Evolutionary conservation across 2,113 vertebrate genomes (phyloP).

Genomic region (Pionites leucogaster): DNA sequence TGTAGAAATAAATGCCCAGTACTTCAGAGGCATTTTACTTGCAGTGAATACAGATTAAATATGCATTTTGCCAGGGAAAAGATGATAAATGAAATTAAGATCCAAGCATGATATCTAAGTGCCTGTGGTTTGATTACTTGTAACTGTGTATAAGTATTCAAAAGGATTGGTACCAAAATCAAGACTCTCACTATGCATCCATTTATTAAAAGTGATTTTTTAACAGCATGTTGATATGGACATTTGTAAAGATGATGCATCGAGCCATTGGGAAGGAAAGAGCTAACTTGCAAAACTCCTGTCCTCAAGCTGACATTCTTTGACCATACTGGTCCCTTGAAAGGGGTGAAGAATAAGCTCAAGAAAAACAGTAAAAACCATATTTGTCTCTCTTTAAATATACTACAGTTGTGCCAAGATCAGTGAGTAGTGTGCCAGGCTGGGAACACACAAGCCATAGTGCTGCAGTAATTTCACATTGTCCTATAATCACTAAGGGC

Average conservation of each 20-base stretch:
- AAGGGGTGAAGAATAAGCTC: not conserved
- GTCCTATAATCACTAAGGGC: not conserved
- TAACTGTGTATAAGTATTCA: not conserved
- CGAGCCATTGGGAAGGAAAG: not conserved
- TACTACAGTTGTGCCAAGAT: not conserved
- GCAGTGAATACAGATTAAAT: conserved; percentile 15
- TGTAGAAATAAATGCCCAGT: conserved; percentile 38
- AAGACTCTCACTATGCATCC: not conserved
- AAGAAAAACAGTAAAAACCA: not conserved
- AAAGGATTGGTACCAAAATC: not conserved
- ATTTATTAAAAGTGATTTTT: not conserved
- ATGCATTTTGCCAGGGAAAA: not conserved
- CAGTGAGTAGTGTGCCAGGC: not conserved
- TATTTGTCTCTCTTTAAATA: not conserved
- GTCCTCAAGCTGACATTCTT: not conserved
- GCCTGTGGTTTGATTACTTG: not conserved
- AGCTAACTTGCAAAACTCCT: not conserved
- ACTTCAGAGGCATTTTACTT: conserved; percentile 25
- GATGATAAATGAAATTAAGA: not conserved
- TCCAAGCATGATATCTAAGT: not conserved
- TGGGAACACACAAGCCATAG: not conserved
- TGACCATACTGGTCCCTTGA: not conserved
- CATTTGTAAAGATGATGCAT: not conserved
- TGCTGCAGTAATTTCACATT: not conserved
- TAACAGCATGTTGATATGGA: not conserved